phyloP scores from a whole-genome alignment of 1,140 invertebrate genomes.

The Paramacrobiotus metropolitanus region DNA sequence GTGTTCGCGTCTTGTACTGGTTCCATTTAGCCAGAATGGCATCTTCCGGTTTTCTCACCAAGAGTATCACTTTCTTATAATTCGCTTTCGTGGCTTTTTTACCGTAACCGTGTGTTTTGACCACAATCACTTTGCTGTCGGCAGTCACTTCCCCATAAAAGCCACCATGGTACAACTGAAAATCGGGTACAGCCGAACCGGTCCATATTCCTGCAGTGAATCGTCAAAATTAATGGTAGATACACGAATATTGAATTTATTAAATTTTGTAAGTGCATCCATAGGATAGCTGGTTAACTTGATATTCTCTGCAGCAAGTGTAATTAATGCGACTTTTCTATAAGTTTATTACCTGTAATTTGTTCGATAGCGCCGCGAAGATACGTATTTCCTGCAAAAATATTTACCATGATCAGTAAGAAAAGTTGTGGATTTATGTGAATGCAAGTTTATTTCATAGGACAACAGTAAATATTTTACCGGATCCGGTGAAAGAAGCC shows the following conservation, averaged over 20 bases:
- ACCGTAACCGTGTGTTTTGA: not conserved
- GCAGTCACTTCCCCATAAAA: not conserved
- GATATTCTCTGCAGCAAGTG: too few species aligned
- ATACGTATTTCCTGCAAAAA: not conserved
- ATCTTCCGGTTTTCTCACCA: slow-evolving; percentile 1
- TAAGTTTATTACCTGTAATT: not conserved
- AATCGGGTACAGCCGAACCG: not conserved
- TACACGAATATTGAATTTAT: too few species aligned
- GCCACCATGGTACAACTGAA: not conserved
- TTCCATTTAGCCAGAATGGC: slow-evolving; percentile 1
- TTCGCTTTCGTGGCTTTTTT: not conserved
- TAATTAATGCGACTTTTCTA: not conserved
- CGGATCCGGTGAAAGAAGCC: not conserved
- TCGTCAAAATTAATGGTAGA: not conserved
- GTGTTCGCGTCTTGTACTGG: slow-evolving; percentile 1
- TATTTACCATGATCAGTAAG: too few species aligned
- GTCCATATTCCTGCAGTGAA: slow-evolving; percentile 1
- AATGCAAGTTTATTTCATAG: not conserved
- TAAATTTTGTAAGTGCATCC: too few species aligned
- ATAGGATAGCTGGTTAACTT: too few species aligned
- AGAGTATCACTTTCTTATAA: not conserved
- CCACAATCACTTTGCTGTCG: not conserved
- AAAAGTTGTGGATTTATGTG: not conserved
- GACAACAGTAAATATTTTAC: not conserved
- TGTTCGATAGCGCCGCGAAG: not conserved